phyloP scores from a whole-genome alignment of 2,113 vertebrate genomes.

The Fukomys damarensis region DNA sequence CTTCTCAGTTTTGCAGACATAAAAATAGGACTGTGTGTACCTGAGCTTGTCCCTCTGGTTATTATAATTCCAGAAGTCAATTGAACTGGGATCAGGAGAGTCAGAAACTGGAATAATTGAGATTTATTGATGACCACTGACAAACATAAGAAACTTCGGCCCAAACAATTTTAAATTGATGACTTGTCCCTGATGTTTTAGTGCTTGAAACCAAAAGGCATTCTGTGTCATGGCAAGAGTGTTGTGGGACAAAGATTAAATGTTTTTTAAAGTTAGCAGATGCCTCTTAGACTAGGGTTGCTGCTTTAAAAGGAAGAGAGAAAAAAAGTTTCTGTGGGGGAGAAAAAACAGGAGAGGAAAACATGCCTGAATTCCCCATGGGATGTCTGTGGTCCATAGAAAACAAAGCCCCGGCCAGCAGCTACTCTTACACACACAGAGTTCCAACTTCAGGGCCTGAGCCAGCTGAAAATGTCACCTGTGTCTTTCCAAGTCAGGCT shows the following conservation, averaged over 20 bases:
- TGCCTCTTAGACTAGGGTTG: conserved; percentile 57
- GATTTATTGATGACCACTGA: neutral
- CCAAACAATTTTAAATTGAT: neutral
- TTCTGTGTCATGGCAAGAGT: neutral
- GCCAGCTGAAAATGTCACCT: conserved; percentile 56
- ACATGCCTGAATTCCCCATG: conserved; percentile 55
- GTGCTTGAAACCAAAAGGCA: conserved; percentile 45
- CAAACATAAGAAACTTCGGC: neutral
- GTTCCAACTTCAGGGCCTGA: conserved; percentile 44
- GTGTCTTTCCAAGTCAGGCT: conserved; percentile 31
- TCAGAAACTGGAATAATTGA: neutral
- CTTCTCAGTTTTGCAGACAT: conserved; percentile 1
- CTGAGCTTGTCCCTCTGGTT: neutral
- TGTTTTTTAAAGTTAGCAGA: conserved; percentile 55
- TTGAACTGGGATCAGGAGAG: neutral
- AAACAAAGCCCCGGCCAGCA: conserved; percentile 59
- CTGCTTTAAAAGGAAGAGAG: neutral
- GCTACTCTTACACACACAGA: conserved; percentile 16
- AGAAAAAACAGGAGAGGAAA: conserved; percentile 31
- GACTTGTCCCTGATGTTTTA: conserved; percentile 5
- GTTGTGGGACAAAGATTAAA: neutral
- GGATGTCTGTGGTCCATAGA: conserved; percentile 58
- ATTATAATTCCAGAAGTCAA: neutral
- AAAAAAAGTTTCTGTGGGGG: neutral
- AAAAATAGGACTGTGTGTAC: neutral